Evolutionary conservation across 2,888 invertebrate species (phyloP), one percentile per base, ranked within the genome.

Genomic region (Lymantria monacha): DNA sequence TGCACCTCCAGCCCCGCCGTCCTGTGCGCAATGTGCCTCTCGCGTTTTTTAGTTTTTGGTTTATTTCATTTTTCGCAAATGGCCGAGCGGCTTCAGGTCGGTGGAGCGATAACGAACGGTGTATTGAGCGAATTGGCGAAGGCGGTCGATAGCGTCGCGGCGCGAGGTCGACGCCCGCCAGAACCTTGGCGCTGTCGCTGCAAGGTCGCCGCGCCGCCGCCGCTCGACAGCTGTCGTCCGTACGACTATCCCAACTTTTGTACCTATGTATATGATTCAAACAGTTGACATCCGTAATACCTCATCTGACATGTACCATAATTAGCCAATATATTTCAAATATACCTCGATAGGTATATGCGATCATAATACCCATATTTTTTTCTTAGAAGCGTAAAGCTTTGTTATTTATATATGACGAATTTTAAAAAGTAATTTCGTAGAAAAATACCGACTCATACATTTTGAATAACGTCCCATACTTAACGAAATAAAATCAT

Each of bases 171-270:
- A 58, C 71, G 80, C 49, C 75, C 81, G 70, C 49, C 68, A 68
- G 66, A 74, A 77, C 81, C 83, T 82, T 78, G 82, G 69, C 73
- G 78, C 62, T 66, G 72, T 54, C 71, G 72, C 70, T 71, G 79
- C 83, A 81, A 83, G 83, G 83, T 67, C 67, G 68, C 55, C 49
- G 52, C 69, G 62, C 52, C 46, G 51, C 45, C 53, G 49, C 30
- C 67, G 55, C 13, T 76, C 78, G 79, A 71, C 65, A 66, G 63
- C 63, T 61, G 62, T 59, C 65, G 9, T 10, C 59, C 59, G 51
- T 54, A 48, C 52, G 48, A 36, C 48, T 13, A 51, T 41, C 45
- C 37, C 46, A 22, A 41, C 44, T 44, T 53, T 44, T 48, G 37
- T 13, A 42, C 42, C n/a, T 50, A 31, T 5, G 22, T 22, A 22